These are phyloP conservation scores for Ephialtes manifestator DNA, from an alignment of 2,888 invertebrate species.

Conservation along the genomic window DNA sequence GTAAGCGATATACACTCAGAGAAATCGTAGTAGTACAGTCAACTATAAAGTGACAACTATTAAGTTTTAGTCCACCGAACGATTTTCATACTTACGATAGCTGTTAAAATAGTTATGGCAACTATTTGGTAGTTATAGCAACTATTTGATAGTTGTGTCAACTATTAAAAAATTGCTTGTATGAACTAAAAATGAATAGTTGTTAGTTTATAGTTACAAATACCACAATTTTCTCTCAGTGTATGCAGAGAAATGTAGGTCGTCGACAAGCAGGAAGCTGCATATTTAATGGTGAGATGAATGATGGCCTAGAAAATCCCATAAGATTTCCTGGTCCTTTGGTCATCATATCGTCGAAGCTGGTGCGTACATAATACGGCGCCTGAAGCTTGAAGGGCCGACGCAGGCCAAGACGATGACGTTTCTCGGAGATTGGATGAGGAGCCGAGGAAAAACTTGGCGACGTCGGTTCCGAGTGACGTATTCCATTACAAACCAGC, in stretches of 20 bases:
- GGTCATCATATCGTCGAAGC: constrained; percentile 11
- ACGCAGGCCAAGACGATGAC: constrained; percentile 24
- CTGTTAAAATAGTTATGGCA: no score
- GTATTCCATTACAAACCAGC: constrained; percentile 63
- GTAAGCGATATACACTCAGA: no score
- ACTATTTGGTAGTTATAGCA: no score
- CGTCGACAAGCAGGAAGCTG: constrained; percentile 41
- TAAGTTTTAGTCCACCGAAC: no score
- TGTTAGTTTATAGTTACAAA: no score
- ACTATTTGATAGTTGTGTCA: no score
- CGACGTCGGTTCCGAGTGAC: constrained; percentile 61
- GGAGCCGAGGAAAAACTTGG: constrained; percentile 60
- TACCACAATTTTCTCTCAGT: no score
- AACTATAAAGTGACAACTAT: no score
- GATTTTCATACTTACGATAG: no score
- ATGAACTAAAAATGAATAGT: no score
- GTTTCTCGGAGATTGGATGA: constrained; percentile 30
- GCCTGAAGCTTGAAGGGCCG: constrained; percentile 2
- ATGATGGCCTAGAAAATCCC: constrained; percentile 55
- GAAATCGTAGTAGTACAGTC: no score
- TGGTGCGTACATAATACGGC: background rate
- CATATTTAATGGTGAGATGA: constrained; percentile 57
- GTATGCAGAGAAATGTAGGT: constrained; percentile 44
- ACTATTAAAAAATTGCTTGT: no score
- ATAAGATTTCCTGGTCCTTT: constrained; percentile 30